Percentiles rank a stretch among this genome's conserved stretches.
phyloP scores from a whole-genome alignment of 2,113 vertebrate genomes.

The Ammodytes dubius region DNA sequence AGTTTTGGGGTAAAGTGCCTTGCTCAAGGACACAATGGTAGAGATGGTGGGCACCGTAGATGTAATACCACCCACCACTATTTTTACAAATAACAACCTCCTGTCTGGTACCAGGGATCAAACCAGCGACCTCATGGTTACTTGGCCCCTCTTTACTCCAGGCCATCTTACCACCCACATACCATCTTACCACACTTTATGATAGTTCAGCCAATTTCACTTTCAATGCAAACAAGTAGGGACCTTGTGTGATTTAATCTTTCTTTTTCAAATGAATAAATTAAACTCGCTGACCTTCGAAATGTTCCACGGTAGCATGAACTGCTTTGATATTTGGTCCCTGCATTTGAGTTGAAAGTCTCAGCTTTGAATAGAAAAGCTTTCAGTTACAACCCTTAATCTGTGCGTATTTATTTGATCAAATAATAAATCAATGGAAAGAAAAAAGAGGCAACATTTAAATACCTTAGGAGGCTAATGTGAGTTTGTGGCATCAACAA shows the following conservation, averaged over 20 bases:
- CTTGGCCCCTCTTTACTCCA: too few relatives aligned
- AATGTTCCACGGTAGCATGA: conserved; percentile 16
- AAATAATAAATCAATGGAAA: too few relatives aligned
- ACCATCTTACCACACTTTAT: too few relatives aligned
- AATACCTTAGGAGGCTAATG: background rate
- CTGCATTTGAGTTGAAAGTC: conserved; percentile 3
- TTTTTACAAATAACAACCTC: too few relatives aligned
- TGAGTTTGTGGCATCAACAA: background rate
- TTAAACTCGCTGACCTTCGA: background rate
- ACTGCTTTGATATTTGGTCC: background rate
- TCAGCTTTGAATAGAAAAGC: conserved; percentile 14
- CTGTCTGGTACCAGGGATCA: too few relatives aligned
- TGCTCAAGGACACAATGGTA: too few relatives aligned
- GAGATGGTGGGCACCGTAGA: too few relatives aligned
- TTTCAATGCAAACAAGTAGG: background rate
- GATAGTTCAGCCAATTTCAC: background rate
- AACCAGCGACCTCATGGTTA: too few relatives aligned
- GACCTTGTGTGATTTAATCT: background rate
- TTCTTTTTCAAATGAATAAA: background rate
- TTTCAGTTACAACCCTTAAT: background rate
- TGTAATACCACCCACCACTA: too few relatives aligned
- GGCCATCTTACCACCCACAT: too few relatives aligned
- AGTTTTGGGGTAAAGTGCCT: too few relatives aligned
- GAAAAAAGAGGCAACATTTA: background rate
- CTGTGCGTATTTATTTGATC: background rate